A percentile compares a stretch with the other conserved stretches of the same genome.
These are phyloP conservation scores for Odontamblyopus lacepedii DNA, from an alignment of 2,797 vertebrate genomes.

Conservation along the genomic window DNA sequence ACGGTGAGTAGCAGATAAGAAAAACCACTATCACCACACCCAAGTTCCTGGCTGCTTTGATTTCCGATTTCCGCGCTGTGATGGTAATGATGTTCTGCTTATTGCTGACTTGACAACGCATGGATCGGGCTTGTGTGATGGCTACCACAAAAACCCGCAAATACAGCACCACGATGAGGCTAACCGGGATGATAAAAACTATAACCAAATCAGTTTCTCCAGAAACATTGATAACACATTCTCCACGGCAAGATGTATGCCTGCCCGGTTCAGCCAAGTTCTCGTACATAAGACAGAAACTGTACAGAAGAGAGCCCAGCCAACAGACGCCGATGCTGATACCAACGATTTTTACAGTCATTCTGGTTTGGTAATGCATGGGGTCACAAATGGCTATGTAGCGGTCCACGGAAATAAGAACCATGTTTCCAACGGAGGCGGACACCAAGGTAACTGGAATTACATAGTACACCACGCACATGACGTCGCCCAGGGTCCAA, in stretches of 20 bases:
- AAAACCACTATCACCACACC: slow-evolving; percentile 8
- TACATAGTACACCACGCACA: background rate
- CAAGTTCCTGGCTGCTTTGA: slow-evolving; percentile 10
- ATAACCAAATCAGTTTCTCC: slow-evolving; percentile 5
- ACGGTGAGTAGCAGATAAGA: slow-evolving; percentile 4
- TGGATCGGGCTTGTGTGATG: background rate
- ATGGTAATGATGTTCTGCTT: background rate
- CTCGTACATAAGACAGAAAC: background rate
- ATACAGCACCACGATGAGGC: background rate
- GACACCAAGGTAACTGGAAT: background rate
- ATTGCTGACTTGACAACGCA: background rate
- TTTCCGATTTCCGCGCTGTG: background rate
- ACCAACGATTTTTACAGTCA: background rate
- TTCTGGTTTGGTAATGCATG: slow-evolving; percentile 8
- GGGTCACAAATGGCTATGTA: slow-evolving; percentile 4
- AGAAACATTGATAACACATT: background rate
- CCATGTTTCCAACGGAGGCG: background rate
- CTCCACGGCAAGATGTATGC: background rate
- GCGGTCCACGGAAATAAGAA: slow-evolving; percentile 10
- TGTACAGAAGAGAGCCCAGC: background rate
- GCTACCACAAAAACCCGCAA: background rate
- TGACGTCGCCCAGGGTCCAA: background rate
- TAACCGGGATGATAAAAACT: slow-evolving; percentile 1
- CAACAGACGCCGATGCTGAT: background rate
- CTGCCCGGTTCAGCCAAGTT: background rate